A percentile compares a stretch with the other conserved stretches of the same genome.
Evolutionary conservation across 2,113 vertebrate species (phyloP).

Genomic region (Elaphurus davidianus): DNA sequence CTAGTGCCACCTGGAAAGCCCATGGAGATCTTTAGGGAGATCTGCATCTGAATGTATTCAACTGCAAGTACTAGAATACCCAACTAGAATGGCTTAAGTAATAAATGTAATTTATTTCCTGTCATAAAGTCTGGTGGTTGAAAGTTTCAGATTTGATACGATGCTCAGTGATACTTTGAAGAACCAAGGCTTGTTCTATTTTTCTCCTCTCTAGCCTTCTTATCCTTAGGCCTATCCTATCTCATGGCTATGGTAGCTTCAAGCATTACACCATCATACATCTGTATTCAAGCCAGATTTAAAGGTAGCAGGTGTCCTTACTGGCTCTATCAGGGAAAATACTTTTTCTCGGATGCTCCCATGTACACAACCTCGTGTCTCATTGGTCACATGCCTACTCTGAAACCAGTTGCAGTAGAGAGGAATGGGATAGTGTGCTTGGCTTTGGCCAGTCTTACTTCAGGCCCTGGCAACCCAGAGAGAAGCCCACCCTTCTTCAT

Average conservation of each 20-base stretch:
- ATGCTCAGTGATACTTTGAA: not conserved
- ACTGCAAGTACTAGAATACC: not conserved
- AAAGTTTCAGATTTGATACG: not conserved
- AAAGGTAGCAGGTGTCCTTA: not conserved
- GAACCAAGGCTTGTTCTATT: not conserved
- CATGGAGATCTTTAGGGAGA: not conserved
- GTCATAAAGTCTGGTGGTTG: not conserved
- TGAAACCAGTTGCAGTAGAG: not conserved
- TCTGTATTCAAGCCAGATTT: not conserved
- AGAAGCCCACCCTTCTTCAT: not conserved
- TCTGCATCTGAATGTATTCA: not conserved
- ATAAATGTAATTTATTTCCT: not conserved
- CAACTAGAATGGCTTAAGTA: not conserved
- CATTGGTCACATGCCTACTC: not conserved
- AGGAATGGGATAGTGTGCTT: not conserved
- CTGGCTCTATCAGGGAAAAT: not conserved
- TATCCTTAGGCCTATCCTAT: not conserved
- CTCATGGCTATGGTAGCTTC: not conserved
- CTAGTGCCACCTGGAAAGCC: not conserved
- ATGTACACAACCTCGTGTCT: not conserved
- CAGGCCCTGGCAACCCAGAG: not conserved
- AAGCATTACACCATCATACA: not conserved
- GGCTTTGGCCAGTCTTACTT: not conserved
- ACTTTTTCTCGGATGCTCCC: not conserved
- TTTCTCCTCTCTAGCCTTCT: not conserved